Evolutionary conservation across 2,888 invertebrate genomes (phyloP), one percentile per base, ranked within the genome.

Genomic region (Molorchus minor): DNA sequence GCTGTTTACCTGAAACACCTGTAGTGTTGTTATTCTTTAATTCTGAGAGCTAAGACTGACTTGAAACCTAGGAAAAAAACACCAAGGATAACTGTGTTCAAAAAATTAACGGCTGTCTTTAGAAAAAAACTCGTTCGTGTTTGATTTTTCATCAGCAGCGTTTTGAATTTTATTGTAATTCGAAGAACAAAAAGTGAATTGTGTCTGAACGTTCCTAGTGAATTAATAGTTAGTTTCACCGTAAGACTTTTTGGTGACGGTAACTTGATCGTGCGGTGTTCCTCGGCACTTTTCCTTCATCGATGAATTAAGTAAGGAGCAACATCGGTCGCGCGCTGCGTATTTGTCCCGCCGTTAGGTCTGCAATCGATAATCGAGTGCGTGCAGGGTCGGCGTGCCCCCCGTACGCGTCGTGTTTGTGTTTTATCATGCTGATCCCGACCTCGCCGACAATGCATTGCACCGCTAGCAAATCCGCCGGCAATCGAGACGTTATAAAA

Each of bases 401-500:
- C 12, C 8, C 13, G 43, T 25, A 36, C 44, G n/a, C 21, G 47
- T 43, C 33, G 57, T 43, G 49, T 43, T 56, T 57, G 68, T 58
- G 36, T 47, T n/a, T 68, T 33, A 77, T 64, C 68, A 82, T 82
- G 82, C 75, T 81, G 70, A 81, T 81, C 68, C 81, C 81, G 62
- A 79, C 77, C 43, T 77, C 80, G 20, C 77, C 78, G 36, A 68
- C 73, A 49, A 76, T 77, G 76, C 71, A 77, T 66, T 64, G 67
- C 65, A 62, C 47, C 67, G 73, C 59, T 59, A 40, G 58, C 64
- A 35, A 67, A 67, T 45, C 62, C 33, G 62, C 56, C 29, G 68
- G 71, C 17, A 72, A 65, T 65, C 73, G 82, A 49, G 83, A 82
- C 56, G 87, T 87, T 53, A 86, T 95, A 67, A 96, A 96, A 81